Evolutionary conservation across 1,140 invertebrate species (phyloP), one percentile per base, ranked within the genome.

Genomic region (Zaprionus inermis): DNA sequence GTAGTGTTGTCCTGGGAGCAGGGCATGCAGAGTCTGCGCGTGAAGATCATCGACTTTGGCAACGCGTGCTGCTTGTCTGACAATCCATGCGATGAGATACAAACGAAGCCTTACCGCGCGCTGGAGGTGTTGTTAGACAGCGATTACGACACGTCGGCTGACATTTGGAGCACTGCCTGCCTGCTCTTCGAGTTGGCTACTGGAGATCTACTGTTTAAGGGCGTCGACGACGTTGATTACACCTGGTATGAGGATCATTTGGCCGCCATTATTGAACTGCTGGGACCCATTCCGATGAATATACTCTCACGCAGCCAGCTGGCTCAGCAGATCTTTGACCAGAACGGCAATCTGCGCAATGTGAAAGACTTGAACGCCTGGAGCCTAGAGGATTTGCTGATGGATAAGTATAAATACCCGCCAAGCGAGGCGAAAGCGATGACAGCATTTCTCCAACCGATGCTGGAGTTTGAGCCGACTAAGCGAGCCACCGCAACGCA

Each of bases 181-280:
- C 98, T 99, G 97, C 97, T 98, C 16, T 99, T 99, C 93, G 98
- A 99, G 93, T 93, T 99, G 76, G 98, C 98, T 3, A 99, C 98
- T 22, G 98, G 98, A 69, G 98, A 99, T 93, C 99, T 99, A 93
- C 93, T 99, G 70, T 99, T 99, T 93, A 98, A 99, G 93, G 98
- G 99, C 93, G 97, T 96, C 67, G 96, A 96, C 16, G 95, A 96
- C 76, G 1, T 95, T 95, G 38, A 97, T 96, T 91, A 96, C 95
- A 72, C 93, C 98, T 69, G 98, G 14, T n/a, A 99, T 93, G 98
- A 99, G 93, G 98, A 99, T 93, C 98, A 99, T 92, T 94, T 99
- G 71, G 98, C 98, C 44, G 98, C 99, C 91, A 98, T 99, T 80
- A 99, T 99, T 71, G 98, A 99, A 93, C 93, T 99, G 32, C 93